Conservation (phyloP, 2,888 invertebrate species). For the Spisula solida region DNA sequence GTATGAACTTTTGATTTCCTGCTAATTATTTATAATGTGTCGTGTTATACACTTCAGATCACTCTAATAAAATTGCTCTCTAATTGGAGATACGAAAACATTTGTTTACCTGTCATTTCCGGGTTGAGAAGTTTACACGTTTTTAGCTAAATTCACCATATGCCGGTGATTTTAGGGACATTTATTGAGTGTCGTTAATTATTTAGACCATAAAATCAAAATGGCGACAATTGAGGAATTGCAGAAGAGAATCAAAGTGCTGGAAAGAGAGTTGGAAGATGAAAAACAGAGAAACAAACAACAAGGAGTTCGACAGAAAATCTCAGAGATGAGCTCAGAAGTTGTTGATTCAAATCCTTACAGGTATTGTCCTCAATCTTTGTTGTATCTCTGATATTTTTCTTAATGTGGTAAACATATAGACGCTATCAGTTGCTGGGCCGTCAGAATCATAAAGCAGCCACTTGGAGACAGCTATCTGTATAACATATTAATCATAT, state of each 20-base stretch:
- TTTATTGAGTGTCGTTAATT: neutral
- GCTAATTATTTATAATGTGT: too few relatives aligned
- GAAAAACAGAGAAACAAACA: slow-evolving; percentile 62
- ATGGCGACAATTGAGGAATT: slow-evolving; percentile 89
- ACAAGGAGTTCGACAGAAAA: slow-evolving; percentile 90
- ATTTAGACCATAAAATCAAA: neutral
- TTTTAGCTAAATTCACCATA: neutral
- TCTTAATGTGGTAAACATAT: too few relatives aligned
- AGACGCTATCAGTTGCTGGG: too few relatives aligned
- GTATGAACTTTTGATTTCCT: too few relatives aligned
- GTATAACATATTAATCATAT: too few relatives aligned
- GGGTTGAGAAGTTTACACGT: slow-evolving; percentile 42
- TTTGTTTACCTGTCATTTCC: slow-evolving; percentile 49
- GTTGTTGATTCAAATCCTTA: slow-evolving; percentile 99
- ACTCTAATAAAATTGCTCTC: neutral
- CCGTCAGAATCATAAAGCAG: too few relatives aligned
- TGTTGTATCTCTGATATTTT: too few relatives aligned
- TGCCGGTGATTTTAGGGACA: neutral
- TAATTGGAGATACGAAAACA: slow-evolving; percentile 24
- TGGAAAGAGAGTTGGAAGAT: slow-evolving; percentile 88
- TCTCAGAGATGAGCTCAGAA: slow-evolving; percentile 96
- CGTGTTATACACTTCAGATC: too few relatives aligned
- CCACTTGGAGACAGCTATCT: too few relatives aligned
- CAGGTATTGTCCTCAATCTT: slow-evolving; percentile 90
- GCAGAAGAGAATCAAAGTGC: slow-evolving; percentile 89